Conservation (phyloP, 2,888 invertebrate species). For the Metalampra italica region DNA sequence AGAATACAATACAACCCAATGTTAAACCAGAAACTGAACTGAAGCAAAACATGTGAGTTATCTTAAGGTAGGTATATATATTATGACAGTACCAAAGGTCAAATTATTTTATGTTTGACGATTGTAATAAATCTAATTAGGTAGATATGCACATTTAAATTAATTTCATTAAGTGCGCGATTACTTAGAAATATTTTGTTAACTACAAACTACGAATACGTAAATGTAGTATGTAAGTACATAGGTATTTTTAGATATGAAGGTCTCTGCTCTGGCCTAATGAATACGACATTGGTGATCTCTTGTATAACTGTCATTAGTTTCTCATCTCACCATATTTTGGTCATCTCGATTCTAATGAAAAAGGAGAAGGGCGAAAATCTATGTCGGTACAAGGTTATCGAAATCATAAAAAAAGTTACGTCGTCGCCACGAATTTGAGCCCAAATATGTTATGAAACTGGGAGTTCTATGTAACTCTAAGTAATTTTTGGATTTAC, state of each 20-base stretch:
- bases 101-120: conserved; percentile 15
- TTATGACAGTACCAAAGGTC: conserved; percentile 28
- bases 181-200: neutral
- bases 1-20: too few species aligned
- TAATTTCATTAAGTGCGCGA: neutral
- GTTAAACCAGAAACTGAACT: neutral
- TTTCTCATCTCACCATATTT: neutral
- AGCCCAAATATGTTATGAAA: neutral
- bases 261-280: conserved; percentile 57
- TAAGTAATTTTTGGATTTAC: conserved; percentile 43
- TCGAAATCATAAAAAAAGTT: neutral
- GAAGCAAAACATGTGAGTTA: neutral
- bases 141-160: neutral
- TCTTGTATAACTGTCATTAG: neutral
- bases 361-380: neutral
- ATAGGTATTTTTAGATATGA: conserved; percentile 72
- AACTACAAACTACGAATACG: neutral
- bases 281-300: conserved; percentile 44
- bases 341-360: neutral
- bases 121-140: neutral
- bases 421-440: neutral
- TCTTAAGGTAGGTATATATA: conserved; percentile 3
- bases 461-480: neutral
- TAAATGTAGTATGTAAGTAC: conserved; percentile 28
- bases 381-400: neutral